phyloP scores from a whole-genome alignment of 2,888 invertebrate genomes.

The Alsophila aescularia region DNA sequence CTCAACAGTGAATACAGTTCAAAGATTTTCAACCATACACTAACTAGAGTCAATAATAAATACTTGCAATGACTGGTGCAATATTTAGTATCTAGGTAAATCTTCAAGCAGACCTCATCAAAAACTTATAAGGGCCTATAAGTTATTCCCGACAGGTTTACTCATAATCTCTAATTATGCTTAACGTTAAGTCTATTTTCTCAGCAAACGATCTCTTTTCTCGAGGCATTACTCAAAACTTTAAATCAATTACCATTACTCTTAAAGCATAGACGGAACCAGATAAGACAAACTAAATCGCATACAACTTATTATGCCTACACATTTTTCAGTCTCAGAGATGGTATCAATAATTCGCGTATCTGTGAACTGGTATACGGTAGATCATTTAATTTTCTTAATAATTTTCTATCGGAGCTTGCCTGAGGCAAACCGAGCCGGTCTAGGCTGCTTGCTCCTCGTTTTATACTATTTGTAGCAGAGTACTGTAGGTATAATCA shows the following conservation, averaged over 20 bases:
- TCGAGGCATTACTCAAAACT: constrained; percentile 55
- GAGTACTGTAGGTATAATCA: constrained; percentile 78
- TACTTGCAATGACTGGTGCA: too few relatives aligned
- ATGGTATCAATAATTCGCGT: constrained; percentile 83
- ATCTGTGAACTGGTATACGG: constrained; percentile 74
- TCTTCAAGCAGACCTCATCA: constrained; percentile 16
- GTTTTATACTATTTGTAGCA: constrained; percentile 74
- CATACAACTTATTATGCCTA: constrained; percentile 57
- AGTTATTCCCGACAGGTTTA: constrained; percentile 28
- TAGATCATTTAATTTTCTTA: constrained; percentile 84
- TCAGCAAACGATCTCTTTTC: constrained; percentile 43
- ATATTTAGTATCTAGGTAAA: too few relatives aligned
- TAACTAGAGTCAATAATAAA: background rate
- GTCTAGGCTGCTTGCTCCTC: constrained; percentile 60
- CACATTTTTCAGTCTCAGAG: constrained; percentile 74
- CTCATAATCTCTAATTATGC: constrained; percentile 28
- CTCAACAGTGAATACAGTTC: too few relatives aligned
- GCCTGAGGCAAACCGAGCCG: constrained; percentile 64
- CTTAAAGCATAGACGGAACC: constrained; percentile 56
- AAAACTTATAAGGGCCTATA: constrained; percentile 22
- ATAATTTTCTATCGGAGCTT: constrained; percentile 80
- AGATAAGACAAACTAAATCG: constrained; percentile 56
- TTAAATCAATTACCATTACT: constrained; percentile 74
- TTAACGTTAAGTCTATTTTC: constrained; percentile 33
- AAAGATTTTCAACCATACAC: too few relatives aligned